Conservation (phyloP, 1,140 invertebrate genomes). For the Drosophila mauritiana region DNA sequence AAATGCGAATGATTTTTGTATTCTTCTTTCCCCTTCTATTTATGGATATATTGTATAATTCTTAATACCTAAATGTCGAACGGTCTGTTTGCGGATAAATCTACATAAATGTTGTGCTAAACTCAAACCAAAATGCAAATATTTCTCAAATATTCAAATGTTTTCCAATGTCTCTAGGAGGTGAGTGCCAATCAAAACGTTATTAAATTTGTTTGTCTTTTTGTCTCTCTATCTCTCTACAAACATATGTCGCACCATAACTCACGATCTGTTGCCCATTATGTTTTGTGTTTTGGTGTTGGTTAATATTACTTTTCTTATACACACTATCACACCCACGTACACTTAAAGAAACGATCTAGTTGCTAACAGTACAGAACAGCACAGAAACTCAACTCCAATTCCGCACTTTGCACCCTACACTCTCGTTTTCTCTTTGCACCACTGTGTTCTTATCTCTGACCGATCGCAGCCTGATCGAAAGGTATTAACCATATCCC, state of each 20-base stretch:
- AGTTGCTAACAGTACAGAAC: conserved; percentile 22
- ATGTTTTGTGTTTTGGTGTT: conserved; percentile 60
- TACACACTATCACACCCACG: conserved; percentile 39
- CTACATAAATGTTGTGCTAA: conserved; percentile 78
- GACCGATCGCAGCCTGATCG: not conserved
- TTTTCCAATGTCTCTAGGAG: conserved; percentile 65
- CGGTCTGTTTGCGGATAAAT: conserved; percentile 74
- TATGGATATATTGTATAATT: conserved; percentile 63
- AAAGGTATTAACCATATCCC: conserved; percentile 1
- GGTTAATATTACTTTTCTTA: conserved; percentile 44
- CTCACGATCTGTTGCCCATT: conserved; percentile 39
- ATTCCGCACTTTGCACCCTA: conserved; percentile 30
- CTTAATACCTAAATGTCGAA: conserved; percentile 66
- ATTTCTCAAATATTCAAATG: conserved; percentile 61
- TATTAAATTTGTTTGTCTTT: conserved; percentile 48
- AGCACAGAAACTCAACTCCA: conserved; percentile 29
- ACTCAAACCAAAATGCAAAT: conserved; percentile 51
- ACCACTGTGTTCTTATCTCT: conserved; percentile 26
- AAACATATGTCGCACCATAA: conserved; percentile 22
- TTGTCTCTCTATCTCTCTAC: conserved; percentile 39
- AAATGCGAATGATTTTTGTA: conserved; percentile 73
- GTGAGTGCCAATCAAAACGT: conserved; percentile 73
- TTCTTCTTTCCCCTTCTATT: conserved; percentile 66
- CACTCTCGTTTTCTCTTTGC: conserved; percentile 22
- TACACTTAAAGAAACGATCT: conserved; percentile 3